phyloP scores from a whole-genome alignment of 2,113 vertebrate genomes.

The Electrona antarctica region DNA sequence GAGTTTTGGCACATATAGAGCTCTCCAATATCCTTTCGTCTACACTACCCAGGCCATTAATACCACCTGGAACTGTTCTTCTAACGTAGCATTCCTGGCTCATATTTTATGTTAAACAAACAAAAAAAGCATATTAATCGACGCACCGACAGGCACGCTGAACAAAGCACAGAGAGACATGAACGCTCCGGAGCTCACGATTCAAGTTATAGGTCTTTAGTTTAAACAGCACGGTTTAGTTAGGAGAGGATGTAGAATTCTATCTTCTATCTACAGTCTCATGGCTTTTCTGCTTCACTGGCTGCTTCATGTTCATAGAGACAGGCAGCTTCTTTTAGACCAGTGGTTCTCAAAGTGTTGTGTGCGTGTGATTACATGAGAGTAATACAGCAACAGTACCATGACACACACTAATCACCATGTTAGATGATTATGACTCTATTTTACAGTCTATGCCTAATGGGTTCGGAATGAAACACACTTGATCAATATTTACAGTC shows the following conservation, averaged over 20 bases:
- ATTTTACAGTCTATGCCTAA: slow-evolving; percentile 54
- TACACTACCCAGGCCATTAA: background rate
- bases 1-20: slow-evolving; percentile 71
- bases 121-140: slow-evolving; percentile 25
- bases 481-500: slow-evolving; percentile 73
- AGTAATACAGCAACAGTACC: slow-evolving; percentile 49
- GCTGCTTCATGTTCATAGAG: slow-evolving; percentile 45
- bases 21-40: slow-evolving; percentile 28
- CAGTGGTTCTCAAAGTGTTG: background rate
- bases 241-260: slow-evolving; percentile 40
- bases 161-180: slow-evolving; percentile 31
- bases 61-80: slow-evolving; percentile 12
- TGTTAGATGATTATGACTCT: slow-evolving; percentile 55
- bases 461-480: slow-evolving; percentile 59
- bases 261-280: slow-evolving; percentile 22
- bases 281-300: slow-evolving; percentile 65
- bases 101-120: slow-evolving; percentile 1
- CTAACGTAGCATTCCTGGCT: slow-evolving; percentile 43
- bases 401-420: slow-evolving; percentile 61
- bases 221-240: slow-evolving; percentile 46
- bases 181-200: slow-evolving; percentile 43
- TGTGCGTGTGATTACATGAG: slow-evolving; percentile 25
- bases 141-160: slow-evolving; percentile 27
- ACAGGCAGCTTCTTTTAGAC: slow-evolving; percentile 27
- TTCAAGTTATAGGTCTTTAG: slow-evolving; percentile 55